Evolutionary conservation across 2,113 vertebrate genomes (phyloP).

Genomic region (Smithornis capensis): DNA sequence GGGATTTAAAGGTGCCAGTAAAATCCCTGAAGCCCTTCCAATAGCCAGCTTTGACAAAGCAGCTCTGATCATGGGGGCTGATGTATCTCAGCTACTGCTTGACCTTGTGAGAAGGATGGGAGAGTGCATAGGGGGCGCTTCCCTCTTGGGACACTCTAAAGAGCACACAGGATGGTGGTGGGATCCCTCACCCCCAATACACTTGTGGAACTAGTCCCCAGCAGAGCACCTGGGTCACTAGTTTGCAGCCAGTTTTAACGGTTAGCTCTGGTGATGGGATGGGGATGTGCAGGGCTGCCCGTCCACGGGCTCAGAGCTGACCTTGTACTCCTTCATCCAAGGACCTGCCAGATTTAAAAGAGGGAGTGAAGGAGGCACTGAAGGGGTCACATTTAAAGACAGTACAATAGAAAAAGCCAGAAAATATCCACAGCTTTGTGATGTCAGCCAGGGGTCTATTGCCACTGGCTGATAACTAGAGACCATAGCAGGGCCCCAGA

Average conservation of each 20-base stretch:
- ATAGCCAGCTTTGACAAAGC: not conserved
- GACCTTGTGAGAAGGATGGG: not conserved
- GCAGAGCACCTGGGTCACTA: not conserved
- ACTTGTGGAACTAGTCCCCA: not conserved
- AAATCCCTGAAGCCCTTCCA: not conserved
- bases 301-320: accelerated
- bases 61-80: not conserved
- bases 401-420: not conserved
- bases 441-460: not conserved
- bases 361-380: not conserved
- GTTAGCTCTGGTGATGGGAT: not conserved
- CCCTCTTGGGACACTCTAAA: not conserved
- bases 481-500: accelerated
- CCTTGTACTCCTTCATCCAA: not conserved
- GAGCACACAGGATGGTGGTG: accelerated
- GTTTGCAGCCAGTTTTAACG: not conserved
- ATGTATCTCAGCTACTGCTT: not conserved
- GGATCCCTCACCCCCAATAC: accelerated
- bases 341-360: not conserved
- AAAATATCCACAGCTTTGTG: not conserved
- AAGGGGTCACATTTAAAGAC: not conserved
- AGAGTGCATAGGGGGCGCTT: not conserved
- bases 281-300: accelerated
- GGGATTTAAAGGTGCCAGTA: not conserved
- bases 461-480: not conserved